Conservation (phyloP, 2,113 vertebrate species). For the Hipposideros armiger region DNA sequence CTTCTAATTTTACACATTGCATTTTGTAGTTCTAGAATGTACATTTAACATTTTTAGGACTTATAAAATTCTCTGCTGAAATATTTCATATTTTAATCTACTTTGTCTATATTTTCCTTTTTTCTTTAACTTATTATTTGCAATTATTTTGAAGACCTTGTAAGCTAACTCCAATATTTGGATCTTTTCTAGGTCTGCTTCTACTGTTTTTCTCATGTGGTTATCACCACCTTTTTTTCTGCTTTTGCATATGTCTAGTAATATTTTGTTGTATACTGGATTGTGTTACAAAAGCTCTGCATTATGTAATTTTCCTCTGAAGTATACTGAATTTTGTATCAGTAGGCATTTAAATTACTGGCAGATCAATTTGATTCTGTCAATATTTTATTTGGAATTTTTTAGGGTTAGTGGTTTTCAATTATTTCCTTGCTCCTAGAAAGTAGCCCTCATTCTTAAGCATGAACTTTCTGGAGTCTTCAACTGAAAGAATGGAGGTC, state of each 20-base stretch:
- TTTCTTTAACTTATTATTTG: neutral
- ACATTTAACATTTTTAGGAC: neutral
- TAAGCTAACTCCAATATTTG: neutral
- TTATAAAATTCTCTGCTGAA: neutral
- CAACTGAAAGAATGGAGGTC: neutral
- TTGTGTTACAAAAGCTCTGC: neutral
- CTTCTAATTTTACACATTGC: neutral
- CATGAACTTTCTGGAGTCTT: neutral
- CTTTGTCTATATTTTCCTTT: neutral
- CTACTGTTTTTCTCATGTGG: neutral
- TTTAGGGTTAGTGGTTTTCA: neutral
- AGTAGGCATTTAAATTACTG: neutral
- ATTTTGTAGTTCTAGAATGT: neutral
- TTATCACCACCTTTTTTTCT: neutral
- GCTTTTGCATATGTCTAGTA: neutral
- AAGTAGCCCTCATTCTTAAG: neutral
- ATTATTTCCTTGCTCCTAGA: neutral
- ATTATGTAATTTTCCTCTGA: neutral
- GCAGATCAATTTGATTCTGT: neutral
- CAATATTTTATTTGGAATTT: neutral
- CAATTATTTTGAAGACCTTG: neutral
- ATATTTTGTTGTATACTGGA: neutral
- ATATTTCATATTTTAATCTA: neutral
- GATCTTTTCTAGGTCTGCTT: conserved; percentile 2
- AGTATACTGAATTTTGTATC: neutral